Conservation (phyloP, 64 coral and sea anemone species). For the Porites lutea region DNA sequence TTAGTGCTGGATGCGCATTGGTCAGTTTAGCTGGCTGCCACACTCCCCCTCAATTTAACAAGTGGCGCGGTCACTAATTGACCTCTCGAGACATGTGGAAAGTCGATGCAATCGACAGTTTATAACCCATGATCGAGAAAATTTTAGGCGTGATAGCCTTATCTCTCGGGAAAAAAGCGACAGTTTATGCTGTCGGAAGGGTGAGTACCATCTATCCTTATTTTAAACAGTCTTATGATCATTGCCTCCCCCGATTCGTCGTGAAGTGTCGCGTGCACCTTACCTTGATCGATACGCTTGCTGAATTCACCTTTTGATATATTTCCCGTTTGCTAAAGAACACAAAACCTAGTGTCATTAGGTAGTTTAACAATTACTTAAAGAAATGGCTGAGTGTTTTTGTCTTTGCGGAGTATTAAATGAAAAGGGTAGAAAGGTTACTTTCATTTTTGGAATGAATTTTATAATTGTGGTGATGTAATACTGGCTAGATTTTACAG, state of each 20-base stretch:
- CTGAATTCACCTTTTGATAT: too few relatives aligned
- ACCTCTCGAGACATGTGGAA: not conserved
- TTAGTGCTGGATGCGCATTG: slow-evolving; percentile 72
- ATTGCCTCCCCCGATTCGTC: not conserved
- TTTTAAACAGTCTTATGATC: not conserved
- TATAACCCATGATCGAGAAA: slow-evolving; percentile 81
- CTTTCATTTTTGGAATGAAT: too few relatives aligned
- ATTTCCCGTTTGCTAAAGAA: too few relatives aligned
- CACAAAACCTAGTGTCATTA: too few relatives aligned
- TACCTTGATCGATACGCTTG: too few relatives aligned
- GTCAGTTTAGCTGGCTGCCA: slow-evolving; percentile 14
- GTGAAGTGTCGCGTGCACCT: not conserved
- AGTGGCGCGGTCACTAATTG: slow-evolving; percentile 60
- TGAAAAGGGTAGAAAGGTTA: too few relatives aligned
- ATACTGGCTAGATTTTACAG: too few relatives aligned
- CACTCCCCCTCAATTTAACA: slow-evolving; percentile 25
- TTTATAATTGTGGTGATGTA: too few relatives aligned
- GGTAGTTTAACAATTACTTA: too few relatives aligned
- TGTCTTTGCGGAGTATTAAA: too few relatives aligned
- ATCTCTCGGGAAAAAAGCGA: slow-evolving; percentile 94
- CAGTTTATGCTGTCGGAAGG: slow-evolving; percentile 97
- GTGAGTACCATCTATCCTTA: slow-evolving; percentile 59
- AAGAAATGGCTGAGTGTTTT: too few relatives aligned
- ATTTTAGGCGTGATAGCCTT: slow-evolving; percentile 94
- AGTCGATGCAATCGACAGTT: not conserved